Evolutionary conservation across 2,797 vertebrate genomes (phyloP).

Genomic region (Hypotaenidia okinawae): DNA sequence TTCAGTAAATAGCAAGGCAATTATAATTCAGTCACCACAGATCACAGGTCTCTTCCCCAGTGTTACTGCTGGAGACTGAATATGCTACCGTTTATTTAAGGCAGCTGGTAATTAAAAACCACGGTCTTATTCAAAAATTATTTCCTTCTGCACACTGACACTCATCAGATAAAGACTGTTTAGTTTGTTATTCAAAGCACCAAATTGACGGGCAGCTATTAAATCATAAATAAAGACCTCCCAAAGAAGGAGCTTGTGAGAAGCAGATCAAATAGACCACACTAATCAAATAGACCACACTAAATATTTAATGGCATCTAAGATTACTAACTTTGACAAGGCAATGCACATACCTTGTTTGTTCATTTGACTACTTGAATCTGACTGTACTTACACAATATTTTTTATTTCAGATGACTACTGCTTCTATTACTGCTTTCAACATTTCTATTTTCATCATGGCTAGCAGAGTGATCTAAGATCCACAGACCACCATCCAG

Average conservation of each 20-base stretch:
- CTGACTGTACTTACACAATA: not conserved
- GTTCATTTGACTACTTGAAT: conserved; percentile 30
- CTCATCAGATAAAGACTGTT: not conserved
- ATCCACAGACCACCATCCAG: not conserved
- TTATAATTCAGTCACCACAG: not conserved
- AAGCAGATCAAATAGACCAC: conserved; percentile 68
- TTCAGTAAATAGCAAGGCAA: not conserved
- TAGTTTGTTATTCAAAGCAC: not conserved
- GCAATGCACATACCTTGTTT: conserved; percentile 30
- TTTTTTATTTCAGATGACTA: not conserved
- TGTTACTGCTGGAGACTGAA: not conserved
- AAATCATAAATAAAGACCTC: conserved; percentile 46
- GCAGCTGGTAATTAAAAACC: not conserved
- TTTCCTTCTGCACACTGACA: not conserved
- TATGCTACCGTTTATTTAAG: not conserved
- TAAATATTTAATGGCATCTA: conserved; percentile 78
- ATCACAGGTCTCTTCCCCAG: not conserved
- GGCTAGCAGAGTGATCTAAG: not conserved
- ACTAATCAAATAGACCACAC: conserved; percentile 61
- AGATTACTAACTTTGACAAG: conserved; percentile 73
- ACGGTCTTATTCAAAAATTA: not conserved
- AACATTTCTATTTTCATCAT: not conserved
- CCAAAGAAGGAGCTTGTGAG: conserved; percentile 44
- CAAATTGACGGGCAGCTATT: not conserved
- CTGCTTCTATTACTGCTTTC: not conserved